Percentiles rank a stretch among this genome's conserved stretches.
These are phyloP conservation scores for Rhea pennata DNA, from an alignment of 2,113 vertebrate species.

Conservation along the genomic window DNA sequence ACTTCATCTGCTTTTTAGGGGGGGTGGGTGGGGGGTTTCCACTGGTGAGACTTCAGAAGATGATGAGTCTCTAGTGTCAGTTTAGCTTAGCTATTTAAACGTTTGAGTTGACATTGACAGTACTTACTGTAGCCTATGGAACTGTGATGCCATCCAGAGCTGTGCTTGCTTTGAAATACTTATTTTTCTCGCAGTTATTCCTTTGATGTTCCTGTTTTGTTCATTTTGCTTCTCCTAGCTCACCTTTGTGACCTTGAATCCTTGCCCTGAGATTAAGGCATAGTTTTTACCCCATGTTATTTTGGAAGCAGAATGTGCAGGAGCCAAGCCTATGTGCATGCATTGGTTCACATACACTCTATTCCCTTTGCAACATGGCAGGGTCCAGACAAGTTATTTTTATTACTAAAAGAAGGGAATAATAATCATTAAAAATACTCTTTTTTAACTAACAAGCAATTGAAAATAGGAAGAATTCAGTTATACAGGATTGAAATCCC, in stretches of 20 bases:
- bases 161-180: constrained; percentile 27
- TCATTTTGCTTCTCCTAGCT: background rate
- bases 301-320: background rate
- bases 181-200: constrained; percentile 10
- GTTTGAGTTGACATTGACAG: constrained; percentile 20
- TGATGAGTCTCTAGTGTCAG: constrained; percentile 15
- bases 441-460: background rate
- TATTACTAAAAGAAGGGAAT: background rate
- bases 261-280: background rate
- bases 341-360: background rate
- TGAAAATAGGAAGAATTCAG: constrained; percentile 1
- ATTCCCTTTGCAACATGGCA: constrained; percentile 25
- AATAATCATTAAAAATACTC: background rate
- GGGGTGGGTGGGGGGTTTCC: background rate
- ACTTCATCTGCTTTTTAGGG: constrained; percentile 26
- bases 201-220: background rate
- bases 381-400: constrained; percentile 46
- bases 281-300: background rate
- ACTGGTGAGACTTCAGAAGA: constrained; percentile 1
- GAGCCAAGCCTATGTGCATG: background rate
- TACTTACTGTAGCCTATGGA: constrained; percentile 26
- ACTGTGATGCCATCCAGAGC: constrained; percentile 23
- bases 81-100: constrained; percentile 30
- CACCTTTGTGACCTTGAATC: background rate
- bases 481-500: background rate